Evolutionary conservation across 2,888 invertebrate genomes (phyloP).

Genomic region (Proisotoma minuta): DNA sequence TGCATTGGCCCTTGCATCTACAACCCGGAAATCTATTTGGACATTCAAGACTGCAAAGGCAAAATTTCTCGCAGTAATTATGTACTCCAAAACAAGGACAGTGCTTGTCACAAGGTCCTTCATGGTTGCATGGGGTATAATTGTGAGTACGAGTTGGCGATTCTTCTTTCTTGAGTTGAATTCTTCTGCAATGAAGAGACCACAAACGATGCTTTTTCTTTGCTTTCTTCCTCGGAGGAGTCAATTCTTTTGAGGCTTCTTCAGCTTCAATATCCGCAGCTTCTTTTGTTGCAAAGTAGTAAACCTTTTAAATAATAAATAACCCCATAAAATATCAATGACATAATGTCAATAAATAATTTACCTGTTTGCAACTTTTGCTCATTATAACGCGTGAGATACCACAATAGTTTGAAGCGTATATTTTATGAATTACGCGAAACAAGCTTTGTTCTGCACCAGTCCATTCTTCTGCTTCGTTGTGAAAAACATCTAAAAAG

Average conservation of each 20-base stretch:
- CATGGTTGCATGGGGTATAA: conserved; percentile 94
- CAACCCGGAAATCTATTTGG: conserved; percentile 49
- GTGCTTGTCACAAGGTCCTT: conserved; percentile 81
- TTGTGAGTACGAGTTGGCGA: conserved; percentile 67
- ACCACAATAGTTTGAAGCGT: conserved; percentile 88
- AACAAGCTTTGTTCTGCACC: conserved; percentile 88
- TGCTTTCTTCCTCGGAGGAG: conserved; percentile 87
- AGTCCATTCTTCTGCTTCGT: background rate
- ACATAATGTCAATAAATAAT: background rate
- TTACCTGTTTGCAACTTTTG: conserved; percentile 88
- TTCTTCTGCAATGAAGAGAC: conserved; percentile 90
- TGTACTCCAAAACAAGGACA: conserved; percentile 65
- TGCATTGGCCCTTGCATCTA: conserved; percentile 96
- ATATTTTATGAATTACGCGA: conserved; percentile 82
- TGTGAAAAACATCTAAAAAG: background rate
- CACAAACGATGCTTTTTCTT: conserved; percentile 83
- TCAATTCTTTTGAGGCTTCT: conserved; percentile 67
- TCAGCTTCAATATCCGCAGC: conserved; percentile 66
- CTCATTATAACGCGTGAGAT: conserved; percentile 87
- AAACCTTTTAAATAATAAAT: conserved; percentile 57
- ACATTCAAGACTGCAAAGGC: conserved; percentile 92
- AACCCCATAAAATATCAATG: background rate
- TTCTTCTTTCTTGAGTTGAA: conserved; percentile 51
- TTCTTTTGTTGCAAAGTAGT: conserved; percentile 77
- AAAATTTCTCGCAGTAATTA: conserved; percentile 96